Evolutionary conservation across 2,888 invertebrate species (phyloP).

Genomic region (Mesochorus sp.): DNA sequence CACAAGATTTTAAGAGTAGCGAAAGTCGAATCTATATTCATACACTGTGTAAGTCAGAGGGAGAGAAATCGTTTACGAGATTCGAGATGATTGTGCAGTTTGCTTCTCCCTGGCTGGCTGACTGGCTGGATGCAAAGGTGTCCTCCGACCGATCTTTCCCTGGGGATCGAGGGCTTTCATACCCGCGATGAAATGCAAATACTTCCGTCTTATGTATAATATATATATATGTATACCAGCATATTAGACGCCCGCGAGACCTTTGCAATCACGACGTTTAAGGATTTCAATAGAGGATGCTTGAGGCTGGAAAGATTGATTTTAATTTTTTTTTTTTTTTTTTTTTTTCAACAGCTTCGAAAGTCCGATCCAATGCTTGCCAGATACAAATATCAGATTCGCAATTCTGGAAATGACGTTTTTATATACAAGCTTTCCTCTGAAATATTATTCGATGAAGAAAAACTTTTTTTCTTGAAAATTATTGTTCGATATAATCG

Average conservation of each 20-base stretch:
- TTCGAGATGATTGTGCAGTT: constrained; percentile 46
- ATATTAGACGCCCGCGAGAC: no score
- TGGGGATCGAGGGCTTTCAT: constrained; percentile 8
- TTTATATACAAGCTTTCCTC: no score
- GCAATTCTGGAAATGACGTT: no score
- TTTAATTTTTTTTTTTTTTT: constrained; percentile 7
- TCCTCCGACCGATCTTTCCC: constrained; percentile 9
- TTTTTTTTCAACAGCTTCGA: background rate
- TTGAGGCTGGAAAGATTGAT: constrained; percentile 29
- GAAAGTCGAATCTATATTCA: constrained; percentile 48
- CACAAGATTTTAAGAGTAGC: no score
- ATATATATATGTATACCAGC: no score
- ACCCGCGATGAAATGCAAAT: constrained; percentile 41
- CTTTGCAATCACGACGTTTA: constrained; percentile 37
- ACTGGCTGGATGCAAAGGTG: no score
- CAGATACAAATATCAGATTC: no score
- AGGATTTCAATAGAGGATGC: constrained; percentile 2
- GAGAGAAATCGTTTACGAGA: constrained; percentile 40
- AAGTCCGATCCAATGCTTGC: no score
- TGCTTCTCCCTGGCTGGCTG: constrained; percentile 8
- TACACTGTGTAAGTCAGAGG: no score
- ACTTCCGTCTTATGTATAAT: constrained; percentile 7
- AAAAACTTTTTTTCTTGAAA: no score
- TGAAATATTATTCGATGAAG: no score
- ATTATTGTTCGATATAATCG: no score